Evolutionary conservation across 2,797 vertebrate species (phyloP), one percentile per base, ranked within the genome.

Genomic region (Psittacula echo): DNA sequence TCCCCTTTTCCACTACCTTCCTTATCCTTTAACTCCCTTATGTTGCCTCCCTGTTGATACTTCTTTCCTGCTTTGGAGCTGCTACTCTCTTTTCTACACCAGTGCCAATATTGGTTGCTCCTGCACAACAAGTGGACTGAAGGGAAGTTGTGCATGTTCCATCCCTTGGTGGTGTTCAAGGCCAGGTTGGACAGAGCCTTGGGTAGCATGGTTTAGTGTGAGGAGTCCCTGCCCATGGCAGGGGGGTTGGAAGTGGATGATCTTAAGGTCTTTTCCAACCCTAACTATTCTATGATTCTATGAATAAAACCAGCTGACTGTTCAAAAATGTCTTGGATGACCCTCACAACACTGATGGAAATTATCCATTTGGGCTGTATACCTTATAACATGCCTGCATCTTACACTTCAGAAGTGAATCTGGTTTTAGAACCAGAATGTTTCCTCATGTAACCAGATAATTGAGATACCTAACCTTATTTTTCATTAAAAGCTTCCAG

Each of bases 401-500:
- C 60, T 75, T 79, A 10, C 4, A 1, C 30, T 88, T 90, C 1
- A 41, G 58, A 54, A 84, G 47, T 50, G 0, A 81, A 53, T 58
- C 47, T 75, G 24, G 0, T 70, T 94, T 87, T 78, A 79, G 77
- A 81, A 58, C 39, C 20, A 62, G 80, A 89, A 32, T 10, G 15
- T 65, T 70, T 54, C 45, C 17, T 90, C 1, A 1, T 53, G 10
- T 42, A 44, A 60, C 32, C 48, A 85, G 85, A 77, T 71, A 68
- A 75, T 58, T 94, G 87, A 80, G 72, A 66, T 78, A 51, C 8
- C 51, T 61, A 71, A 85, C 87, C 58, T 51, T 68, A 44, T 72
- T 91, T 92, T 92, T 89, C 18, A 27, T 78, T 68, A 44, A 89
- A 87, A 87, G 65, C 34, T 82, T 85, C 41, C 44, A 47, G 42